Conservation (phyloP, 1,140 invertebrate species). For the Pogonognathellus flavescens region DNA sequence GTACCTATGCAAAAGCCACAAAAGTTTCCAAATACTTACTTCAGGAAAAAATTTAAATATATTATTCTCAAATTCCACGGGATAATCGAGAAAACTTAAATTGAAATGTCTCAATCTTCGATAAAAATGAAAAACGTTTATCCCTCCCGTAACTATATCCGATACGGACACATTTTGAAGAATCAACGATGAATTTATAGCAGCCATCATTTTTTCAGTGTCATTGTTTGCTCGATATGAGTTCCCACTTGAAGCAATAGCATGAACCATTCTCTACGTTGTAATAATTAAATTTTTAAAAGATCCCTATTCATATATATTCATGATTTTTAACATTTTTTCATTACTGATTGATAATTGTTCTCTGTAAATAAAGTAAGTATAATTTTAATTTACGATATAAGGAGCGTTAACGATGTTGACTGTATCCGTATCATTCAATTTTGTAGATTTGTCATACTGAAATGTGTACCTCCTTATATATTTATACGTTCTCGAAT, state of each 20-base stretch:
- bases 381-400: background rate
- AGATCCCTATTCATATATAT: background rate
- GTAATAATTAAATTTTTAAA: background rate
- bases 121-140: background rate
- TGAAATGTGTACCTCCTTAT: background rate
- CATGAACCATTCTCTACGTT: background rate
- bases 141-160: slow-evolving; percentile 5
- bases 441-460: background rate
- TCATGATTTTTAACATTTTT: background rate
- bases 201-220: background rate
- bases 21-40: too few species aligned
- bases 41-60: background rate
- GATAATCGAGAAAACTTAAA: background rate
- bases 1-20: too few species aligned
- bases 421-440: background rate
- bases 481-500: background rate
- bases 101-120: background rate
- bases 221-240: background rate
- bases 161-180: background rate
- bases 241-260: background rate
- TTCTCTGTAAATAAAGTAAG: background rate
- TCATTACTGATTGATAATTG: background rate
- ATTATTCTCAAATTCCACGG: background rate
- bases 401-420: slow-evolving; percentile 6
- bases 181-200: slow-evolving; percentile 7